A percentile compares a stretch with the other conserved stretches of the same genome.
These are phyloP conservation scores for Mesoligia furuncula DNA, from an alignment of 2,888 invertebrate species.

Conservation along the genomic window DNA sequence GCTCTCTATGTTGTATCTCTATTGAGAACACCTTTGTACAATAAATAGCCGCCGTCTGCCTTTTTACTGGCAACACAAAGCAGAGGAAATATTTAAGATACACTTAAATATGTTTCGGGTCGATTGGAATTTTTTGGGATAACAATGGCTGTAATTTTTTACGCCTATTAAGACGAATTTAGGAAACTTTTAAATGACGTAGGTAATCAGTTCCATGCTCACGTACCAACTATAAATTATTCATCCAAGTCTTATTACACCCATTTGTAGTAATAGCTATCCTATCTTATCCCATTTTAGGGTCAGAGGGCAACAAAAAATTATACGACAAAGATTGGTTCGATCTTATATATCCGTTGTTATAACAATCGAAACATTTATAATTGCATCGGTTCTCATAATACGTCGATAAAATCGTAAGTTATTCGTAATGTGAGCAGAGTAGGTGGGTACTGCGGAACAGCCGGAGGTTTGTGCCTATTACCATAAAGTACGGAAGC, in stretches of 20 bases:
- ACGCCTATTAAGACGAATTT: not conserved
- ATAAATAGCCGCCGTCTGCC: constrained; percentile 73
- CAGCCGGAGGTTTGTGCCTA: constrained; percentile 69
- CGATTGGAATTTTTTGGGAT: constrained; percentile 29
- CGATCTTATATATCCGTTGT: constrained; percentile 5
- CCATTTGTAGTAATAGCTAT: constrained; percentile 26
- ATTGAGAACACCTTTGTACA: constrained; percentile 77
- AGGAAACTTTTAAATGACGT: not conserved
- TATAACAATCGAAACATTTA: constrained; percentile 37
- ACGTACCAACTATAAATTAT: constrained; percentile 23
- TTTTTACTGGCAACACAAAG: constrained; percentile 68
- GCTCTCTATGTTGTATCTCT: constrained; percentile 78
- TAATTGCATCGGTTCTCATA: constrained; percentile 50
- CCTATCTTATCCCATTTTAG: constrained; percentile 14
- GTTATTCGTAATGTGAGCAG: constrained; percentile 54
- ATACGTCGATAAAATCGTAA: constrained; percentile 56
- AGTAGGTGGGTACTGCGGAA: constrained; percentile 29
- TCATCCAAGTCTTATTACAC: constrained; percentile 19
- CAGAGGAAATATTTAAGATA: constrained; percentile 59
- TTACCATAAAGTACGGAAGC: constrained; percentile 86
- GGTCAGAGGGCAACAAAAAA: constrained; percentile 14
- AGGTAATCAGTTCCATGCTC: not conserved
- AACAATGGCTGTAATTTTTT: constrained; percentile 26
- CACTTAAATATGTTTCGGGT: constrained; percentile 46
- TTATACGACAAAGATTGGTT: constrained; percentile 29